These are phyloP conservation scores for Acanthurus tractus DNA, from an alignment of 2,797 vertebrate genomes.

Conservation along the genomic window DNA sequence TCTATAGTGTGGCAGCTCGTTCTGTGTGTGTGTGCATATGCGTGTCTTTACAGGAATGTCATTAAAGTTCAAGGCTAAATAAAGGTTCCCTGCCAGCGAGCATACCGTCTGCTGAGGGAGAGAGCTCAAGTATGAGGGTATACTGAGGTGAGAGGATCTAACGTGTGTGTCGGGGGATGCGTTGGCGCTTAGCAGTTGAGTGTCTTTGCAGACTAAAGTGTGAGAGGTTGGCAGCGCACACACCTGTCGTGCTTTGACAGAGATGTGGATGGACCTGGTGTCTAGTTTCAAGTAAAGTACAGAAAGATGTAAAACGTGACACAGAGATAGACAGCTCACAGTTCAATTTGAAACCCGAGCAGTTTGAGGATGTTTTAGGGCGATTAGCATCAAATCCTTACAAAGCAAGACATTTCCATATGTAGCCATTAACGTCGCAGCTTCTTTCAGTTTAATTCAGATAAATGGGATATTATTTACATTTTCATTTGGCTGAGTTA, in stretches of 20 bases:
- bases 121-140: not conserved
- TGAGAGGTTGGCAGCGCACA: not conserved
- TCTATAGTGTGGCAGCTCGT: not conserved
- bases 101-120: conserved; percentile 26
- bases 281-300: not conserved
- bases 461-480: not conserved
- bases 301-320: conserved; percentile 1
- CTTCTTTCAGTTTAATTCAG: not conserved
- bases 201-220: conserved; percentile 2
- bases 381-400: not conserved
- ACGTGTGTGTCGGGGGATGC: conserved; percentile 1
- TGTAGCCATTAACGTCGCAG: not conserved
- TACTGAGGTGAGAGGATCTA: conserved; percentile 3
- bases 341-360: not conserved
- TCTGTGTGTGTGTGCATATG: conserved; percentile 15
- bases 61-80: conserved; percentile 76
- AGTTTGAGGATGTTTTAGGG: not conserved
- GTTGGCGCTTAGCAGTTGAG: not conserved
- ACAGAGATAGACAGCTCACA: conserved; percentile 4
- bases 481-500: not conserved
- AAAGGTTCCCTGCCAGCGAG: conserved; percentile 58
- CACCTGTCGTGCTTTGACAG: conserved; percentile 6
- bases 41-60: conserved; percentile 49
- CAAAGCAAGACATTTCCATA: too few species aligned
- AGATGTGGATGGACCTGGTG: not conserved